These are phyloP conservation scores for Scaptodrosophila latifasciaeformis DNA, from an alignment of 2,888 invertebrate genomes.

Conservation along the genomic window DNA sequence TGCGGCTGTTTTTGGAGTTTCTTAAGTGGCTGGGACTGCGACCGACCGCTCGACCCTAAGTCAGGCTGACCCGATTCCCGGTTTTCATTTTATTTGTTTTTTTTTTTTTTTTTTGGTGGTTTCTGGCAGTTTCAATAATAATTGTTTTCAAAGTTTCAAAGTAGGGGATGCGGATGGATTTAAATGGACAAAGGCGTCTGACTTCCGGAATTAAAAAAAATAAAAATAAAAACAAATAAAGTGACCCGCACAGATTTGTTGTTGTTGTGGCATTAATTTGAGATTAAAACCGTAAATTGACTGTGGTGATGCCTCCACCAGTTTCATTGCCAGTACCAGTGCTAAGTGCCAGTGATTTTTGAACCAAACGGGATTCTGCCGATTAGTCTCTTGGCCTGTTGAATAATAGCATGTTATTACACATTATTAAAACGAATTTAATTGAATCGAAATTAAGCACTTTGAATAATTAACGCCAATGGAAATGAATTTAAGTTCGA, in stretches of 20 bases:
- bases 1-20: conserved; percentile 7
- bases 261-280: conserved; percentile 52
- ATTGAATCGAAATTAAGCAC: too few relatives aligned
- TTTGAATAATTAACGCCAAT: too few relatives aligned
- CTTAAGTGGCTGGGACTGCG: neutral
- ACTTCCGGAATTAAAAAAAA: conserved; percentile 34
- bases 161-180: conserved; percentile 37
- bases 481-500: too few relatives aligned
- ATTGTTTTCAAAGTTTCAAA: conserved; percentile 51
- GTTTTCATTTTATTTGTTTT: too few relatives aligned
- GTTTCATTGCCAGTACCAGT: too few relatives aligned
- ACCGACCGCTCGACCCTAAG: neutral
- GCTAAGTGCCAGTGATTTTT: too few relatives aligned
- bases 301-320: too few relatives aligned
- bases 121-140: conserved; percentile 44
- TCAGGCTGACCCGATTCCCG: neutral
- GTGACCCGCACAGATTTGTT: conserved; percentile 55
- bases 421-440: too few relatives aligned
- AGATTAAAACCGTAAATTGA: conserved; percentile 49
- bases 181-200: conserved; percentile 32
- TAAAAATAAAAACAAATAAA: conserved; percentile 42
- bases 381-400: too few relatives aligned
- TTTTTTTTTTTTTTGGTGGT: too few relatives aligned
- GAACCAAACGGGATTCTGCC: too few relatives aligned
- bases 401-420: too few relatives aligned